These are phyloP conservation scores for fruit fly (Drosophila melanogaster) DNA, from an alignment of 1,140 invertebrate species.

Conservation along the genomic window DNA sequence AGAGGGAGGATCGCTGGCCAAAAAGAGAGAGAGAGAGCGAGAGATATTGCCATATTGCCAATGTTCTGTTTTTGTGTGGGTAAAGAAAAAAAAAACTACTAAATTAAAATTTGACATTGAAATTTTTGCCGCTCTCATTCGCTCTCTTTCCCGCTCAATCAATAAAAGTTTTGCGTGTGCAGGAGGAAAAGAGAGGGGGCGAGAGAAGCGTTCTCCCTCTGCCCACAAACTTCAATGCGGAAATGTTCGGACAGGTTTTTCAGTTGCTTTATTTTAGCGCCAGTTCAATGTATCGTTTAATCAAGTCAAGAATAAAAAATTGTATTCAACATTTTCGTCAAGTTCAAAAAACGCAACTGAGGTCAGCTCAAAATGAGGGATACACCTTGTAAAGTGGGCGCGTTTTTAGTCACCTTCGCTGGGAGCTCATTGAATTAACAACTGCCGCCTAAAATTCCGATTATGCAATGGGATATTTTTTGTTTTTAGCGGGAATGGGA, in stretches of 20 bases:
- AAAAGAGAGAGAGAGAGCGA: background rate
- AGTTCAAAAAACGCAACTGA: constrained; percentile 78
- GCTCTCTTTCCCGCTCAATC: constrained; percentile 53
- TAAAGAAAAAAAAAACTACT: constrained; percentile 63
- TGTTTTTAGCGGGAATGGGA: constrained; percentile 26
- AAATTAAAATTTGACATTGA: constrained; percentile 83
- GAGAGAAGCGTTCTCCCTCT: constrained; percentile 14
- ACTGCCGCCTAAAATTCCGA: constrained; percentile 22
- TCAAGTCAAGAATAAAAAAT: constrained; percentile 56
- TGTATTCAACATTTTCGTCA: constrained; percentile 29
- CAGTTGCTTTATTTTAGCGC: constrained; percentile 22
- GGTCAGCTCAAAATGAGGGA: constrained; percentile 44
- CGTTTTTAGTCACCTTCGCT: constrained; percentile 20
- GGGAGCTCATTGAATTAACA: constrained; percentile 50
- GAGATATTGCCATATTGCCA: constrained; percentile 65
- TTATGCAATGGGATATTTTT: constrained; percentile 58
- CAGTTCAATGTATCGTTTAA: constrained; percentile 77
- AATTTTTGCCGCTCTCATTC: constrained; percentile 52
- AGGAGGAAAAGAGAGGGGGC: constrained; percentile 22
- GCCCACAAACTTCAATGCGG: constrained; percentile 60
- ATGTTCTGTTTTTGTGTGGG: constrained; percentile 68
- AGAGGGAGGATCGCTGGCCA: constrained; percentile 15
- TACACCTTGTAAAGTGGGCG: constrained; percentile 74
- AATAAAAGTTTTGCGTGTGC: constrained; percentile 73
- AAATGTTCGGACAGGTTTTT: constrained; percentile 77